Evolutionary conservation across 2,888 invertebrate genomes (phyloP).

Genomic region (Choristoneura rosaceana): DNA sequence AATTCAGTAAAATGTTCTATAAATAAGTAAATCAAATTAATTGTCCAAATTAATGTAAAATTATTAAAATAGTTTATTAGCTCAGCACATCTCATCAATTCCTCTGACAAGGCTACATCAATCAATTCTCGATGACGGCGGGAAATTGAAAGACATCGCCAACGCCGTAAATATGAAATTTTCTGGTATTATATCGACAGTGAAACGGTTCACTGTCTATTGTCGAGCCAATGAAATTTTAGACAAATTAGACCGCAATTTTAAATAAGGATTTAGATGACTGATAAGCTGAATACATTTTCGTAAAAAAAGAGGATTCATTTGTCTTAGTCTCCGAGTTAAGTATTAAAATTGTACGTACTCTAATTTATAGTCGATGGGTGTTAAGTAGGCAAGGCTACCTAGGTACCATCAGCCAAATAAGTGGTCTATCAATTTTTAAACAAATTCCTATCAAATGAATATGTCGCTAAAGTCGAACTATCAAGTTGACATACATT

Average conservation of each 20-base stretch:
- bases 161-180: slow-evolving; percentile 42
- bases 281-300: too few species aligned
- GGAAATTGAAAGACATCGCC: slow-evolving; percentile 58
- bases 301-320: too few species aligned
- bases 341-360: too few species aligned
- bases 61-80: slow-evolving; percentile 52
- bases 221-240: neutral
- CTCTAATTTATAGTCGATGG: too few species aligned
- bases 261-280: neutral
- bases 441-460: too few species aligned
- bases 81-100: slow-evolving; percentile 58
- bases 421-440: too few species aligned
- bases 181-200: neutral
- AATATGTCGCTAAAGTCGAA: too few species aligned
- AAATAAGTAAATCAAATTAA: neutral
- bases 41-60: slow-evolving; percentile 42
- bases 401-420: too few species aligned
- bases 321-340: too few species aligned
- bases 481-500: too few species aligned
- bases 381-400: too few species aligned
- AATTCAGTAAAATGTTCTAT: neutral
- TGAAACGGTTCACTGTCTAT: neutral
- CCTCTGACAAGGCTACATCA: slow-evolving; percentile 56
- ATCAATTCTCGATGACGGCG: slow-evolving; percentile 62
- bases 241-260: neutral